Evolutionary conservation across 2,797 vertebrate genomes (phyloP).

Genomic region (Heliangelus exortis): DNA sequence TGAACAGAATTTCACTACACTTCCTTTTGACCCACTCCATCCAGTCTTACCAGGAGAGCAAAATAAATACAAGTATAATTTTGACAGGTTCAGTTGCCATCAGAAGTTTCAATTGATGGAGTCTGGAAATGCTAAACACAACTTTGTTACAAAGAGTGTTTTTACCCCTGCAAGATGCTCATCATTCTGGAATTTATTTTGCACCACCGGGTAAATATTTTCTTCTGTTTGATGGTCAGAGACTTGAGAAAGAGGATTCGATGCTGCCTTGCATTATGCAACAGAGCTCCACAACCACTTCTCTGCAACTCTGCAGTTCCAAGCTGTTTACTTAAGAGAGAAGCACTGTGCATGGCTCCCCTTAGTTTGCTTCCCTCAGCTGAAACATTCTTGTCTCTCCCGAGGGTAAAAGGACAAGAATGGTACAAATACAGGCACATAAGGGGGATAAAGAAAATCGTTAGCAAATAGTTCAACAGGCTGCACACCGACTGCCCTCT

Average conservation of each 20-base stretch:
- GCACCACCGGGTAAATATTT: not conserved
- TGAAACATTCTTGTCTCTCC: constrained; percentile 20
- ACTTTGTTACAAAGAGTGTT: not conserved
- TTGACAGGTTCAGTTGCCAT: not conserved
- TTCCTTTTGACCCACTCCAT: not conserved
- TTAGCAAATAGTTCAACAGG: constrained; percentile 43
- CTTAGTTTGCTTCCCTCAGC: not conserved
- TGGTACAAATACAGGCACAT: not conserved
- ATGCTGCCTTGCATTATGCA: not conserved
- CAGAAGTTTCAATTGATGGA: not conserved
- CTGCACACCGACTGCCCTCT: constrained; percentile 30
- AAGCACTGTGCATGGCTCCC: not conserved
- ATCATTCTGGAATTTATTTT: not conserved
- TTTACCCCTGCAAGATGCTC: not conserved
- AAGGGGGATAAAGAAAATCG: not conserved
- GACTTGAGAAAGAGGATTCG: not conserved
- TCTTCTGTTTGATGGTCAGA: constrained; percentile 3
- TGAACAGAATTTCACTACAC: not conserved
- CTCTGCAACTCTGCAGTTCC: not conserved
- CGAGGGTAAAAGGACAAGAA: constrained; percentile 50
- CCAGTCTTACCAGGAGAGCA: not conserved
- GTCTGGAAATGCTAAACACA: not conserved
- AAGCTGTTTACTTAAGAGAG: not conserved
- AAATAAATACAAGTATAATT: constrained; percentile 24
- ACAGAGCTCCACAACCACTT: not conserved